Base-by-base conservation (phyloP, 2,113 vertebrate species). In the Jacana jacana region DNA sequence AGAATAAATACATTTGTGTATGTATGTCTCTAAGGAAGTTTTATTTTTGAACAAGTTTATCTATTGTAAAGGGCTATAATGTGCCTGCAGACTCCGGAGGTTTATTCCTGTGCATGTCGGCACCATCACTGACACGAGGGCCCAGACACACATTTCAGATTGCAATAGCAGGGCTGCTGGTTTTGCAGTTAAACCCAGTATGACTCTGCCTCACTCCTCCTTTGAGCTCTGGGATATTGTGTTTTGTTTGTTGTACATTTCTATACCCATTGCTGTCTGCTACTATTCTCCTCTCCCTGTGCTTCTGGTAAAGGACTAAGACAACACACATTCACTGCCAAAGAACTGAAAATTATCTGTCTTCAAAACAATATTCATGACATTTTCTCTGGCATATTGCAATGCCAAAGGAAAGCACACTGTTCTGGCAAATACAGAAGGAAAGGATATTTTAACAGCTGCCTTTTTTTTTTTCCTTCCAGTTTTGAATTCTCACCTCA, bases 301-400 rank as follows among this genome's bases (percentile, higher is more conserved):
- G 9, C 42, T 86, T 85, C 64, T 88, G 58, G 25, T 35, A 40
- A 83, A 84, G 42, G 14, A 20, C 35, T 17, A 31, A 88, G 44
- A 91, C 31, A 88, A 79, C 23, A 48, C 8, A 51, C 16, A 25
- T 55, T 60, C 52, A 20, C 31, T n/a, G 35, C 81, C 10, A 78
- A 66, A 92, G 22, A 88, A 52, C 5, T 27, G 22, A 80, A 93
- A 91, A 80, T 61, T 73, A 69, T 72, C 12, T 80, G 14, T 65
- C 89, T 87, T 94, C 71, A 55, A 89, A 93, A 78, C 37, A 71
- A 23, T 24, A 61, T 46, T 93, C 40, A 37, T 83, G 55, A 22
- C 2, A 77, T 88, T 82, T 81, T 66, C 31, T 71, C 44, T 60
- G 16, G 27, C 30, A 25, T 39, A n/a, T 48, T 68, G 17, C 4